Evolutionary conservation across 2,113 vertebrate species (phyloP), one percentile per base, ranked within the genome.

Genomic region (Catharus minimus): DNA sequence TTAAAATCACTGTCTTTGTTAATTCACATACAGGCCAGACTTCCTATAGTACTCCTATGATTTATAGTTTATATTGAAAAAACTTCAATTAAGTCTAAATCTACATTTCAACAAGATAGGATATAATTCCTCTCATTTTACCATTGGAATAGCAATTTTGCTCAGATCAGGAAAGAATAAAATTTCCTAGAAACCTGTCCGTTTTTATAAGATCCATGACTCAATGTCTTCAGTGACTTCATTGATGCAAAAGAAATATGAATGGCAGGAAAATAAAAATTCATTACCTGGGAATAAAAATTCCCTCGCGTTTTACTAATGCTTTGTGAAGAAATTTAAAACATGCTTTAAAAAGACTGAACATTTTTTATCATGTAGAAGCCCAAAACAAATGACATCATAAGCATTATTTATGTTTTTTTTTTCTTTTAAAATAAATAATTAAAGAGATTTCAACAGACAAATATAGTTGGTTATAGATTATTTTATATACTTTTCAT

Each of bases 361-460:
- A 26, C 1, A 24, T 27, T 66, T 93, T 73, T 71, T 71, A 13
- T 76, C 10, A 32, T 38, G 26, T n/a, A 75, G 9, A 7, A 72
- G n/a, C 9, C 3, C 28, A 10, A 72, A 62, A 22, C 6, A 84
- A 83, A 88, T 38, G 0, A 38, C 20, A 67, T 46, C 6, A 50
- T 28, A 49, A 11, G 4, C 2, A 2, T 53, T 75, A 72, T 21
- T 81, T 38, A 33, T 3, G 13, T 38, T 38, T 38, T 38, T 38
- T 38, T 38, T 38, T 38, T 38, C 38, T 60, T 69, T 61, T 16
- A 0, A 47, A 71, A 41, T n/a, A n/a, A 0, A 0, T n/a, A 57
- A n/a, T 27, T 88, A 27, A 53, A n/a, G 16, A 52, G 8, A 74
- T 79, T 67, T 87, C 36, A 78, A 39, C 11, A 46, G 33, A 53